Conservation (phyloP, 2,113 vertebrate genomes). For the Aldabrachelys gigantea region DNA sequence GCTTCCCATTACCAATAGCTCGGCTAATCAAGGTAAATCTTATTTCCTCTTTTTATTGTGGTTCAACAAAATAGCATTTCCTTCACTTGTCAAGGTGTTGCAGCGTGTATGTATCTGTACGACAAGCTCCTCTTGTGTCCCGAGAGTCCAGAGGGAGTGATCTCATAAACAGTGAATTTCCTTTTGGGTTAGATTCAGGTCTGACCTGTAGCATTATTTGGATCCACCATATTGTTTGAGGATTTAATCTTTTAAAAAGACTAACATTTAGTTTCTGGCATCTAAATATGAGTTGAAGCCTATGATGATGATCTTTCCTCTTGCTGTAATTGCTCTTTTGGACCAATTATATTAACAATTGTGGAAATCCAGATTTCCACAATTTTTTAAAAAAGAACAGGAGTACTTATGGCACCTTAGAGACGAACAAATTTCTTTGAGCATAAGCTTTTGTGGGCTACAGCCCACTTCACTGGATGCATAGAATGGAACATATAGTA, state of each 20-base stretch:
- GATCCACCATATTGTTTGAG: background rate
- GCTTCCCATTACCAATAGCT: conserved; percentile 26
- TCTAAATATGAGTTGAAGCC: background rate
- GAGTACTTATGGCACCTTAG: too few species aligned
- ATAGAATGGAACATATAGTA: too few species aligned
- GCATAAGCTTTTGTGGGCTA: too few species aligned
- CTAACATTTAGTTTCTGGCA: background rate
- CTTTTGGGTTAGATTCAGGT: background rate
- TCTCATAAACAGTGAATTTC: background rate
- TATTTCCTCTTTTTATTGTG: background rate
- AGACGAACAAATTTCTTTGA: too few species aligned
- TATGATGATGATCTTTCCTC: background rate
- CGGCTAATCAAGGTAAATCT: conserved; percentile 37
- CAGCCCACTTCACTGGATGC: too few species aligned
- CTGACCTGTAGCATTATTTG: background rate
- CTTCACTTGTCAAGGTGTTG: background rate
- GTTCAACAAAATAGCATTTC: background rate
- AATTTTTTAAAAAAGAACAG: background rate
- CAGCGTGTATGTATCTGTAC: background rate
- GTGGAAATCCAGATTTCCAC: background rate
- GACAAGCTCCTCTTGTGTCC: background rate
- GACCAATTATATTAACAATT: background rate
- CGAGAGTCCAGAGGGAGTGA: background rate
- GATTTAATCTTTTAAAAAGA: background rate
- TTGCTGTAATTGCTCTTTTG: background rate